Conservation (phyloP, 2,797 vertebrate genomes). For the Eremophila alpestris region DNA sequence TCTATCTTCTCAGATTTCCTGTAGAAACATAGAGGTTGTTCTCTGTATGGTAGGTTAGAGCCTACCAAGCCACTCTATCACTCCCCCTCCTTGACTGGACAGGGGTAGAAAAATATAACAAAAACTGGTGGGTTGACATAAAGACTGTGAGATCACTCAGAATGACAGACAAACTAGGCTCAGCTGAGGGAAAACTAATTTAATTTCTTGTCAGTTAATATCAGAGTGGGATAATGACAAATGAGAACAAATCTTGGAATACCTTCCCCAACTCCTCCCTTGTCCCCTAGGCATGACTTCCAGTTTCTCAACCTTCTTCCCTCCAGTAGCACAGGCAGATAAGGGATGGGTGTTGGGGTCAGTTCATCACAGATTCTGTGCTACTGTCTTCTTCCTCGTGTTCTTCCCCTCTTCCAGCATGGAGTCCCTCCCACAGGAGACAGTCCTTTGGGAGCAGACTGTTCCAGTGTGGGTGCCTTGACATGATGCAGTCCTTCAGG, state of each 20-base stretch:
- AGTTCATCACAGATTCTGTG: background rate
- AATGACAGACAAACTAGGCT: background rate
- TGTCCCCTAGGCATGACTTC: background rate
- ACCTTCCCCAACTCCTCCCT: background rate
- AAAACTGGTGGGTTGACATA: background rate
- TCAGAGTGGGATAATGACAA: background rate
- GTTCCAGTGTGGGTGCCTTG: fast-evolving
- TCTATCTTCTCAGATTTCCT: background rate
- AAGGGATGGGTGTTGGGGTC: background rate
- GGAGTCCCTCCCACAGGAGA: background rate
- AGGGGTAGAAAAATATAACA: background rate
- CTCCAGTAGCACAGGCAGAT: fast-evolving
- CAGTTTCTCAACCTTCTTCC: background rate
- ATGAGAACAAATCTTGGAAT: background rate
- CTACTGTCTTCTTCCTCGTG: background rate
- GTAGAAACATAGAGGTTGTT: background rate
- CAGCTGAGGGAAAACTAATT: background rate
- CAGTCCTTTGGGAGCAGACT: background rate
- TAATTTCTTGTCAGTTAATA: background rate
- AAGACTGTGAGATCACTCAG: background rate
- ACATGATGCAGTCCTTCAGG: fast-evolving
- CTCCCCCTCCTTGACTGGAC: background rate
- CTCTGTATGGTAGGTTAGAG: background rate
- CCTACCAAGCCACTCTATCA: background rate
- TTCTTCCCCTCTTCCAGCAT: background rate